phyloP scores from a whole-genome alignment of 2,888 invertebrate species.

The Diabrotica balteata region DNA sequence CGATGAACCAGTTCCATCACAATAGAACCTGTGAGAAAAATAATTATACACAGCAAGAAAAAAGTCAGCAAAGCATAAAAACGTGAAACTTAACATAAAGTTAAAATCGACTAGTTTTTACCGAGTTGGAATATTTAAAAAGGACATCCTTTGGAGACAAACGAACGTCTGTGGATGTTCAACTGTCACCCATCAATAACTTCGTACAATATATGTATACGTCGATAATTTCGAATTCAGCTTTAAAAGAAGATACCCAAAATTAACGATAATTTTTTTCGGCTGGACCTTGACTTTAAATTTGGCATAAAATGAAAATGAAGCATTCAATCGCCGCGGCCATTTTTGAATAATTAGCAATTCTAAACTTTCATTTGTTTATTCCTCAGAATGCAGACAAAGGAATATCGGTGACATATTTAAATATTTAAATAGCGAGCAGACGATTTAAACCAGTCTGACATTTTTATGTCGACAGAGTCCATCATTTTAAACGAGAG shows the following conservation, averaged over 20 bases:
- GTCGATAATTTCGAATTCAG: slow-evolving; percentile 46
- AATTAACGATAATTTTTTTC: slow-evolving; percentile 52
- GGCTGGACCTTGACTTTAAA: slow-evolving; percentile 39
- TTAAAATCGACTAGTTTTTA: slow-evolving; percentile 43
- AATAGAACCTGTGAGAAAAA: slow-evolving; percentile 40
- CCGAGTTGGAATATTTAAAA: slow-evolving; percentile 35
- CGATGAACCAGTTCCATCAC: slow-evolving; percentile 36
- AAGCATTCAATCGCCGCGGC: slow-evolving; percentile 33
- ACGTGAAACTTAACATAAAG: slow-evolving; percentile 35
- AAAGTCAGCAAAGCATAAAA: slow-evolving; percentile 33
- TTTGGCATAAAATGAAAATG: slow-evolving; percentile 41
- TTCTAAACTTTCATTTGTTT: slow-evolving; percentile 59
- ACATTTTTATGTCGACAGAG: slow-evolving; percentile 44
- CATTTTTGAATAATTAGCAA: slow-evolving; percentile 56
- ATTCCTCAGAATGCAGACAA: slow-evolving; percentile 54
- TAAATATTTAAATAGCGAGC: slow-evolving; percentile 57
- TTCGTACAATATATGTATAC: slow-evolving; percentile 45
- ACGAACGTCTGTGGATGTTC: slow-evolving; percentile 53
- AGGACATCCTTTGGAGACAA: slow-evolving; percentile 45
- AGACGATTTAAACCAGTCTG: slow-evolving; percentile 50
- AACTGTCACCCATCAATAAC: slow-evolving; percentile 60
- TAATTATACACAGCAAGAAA: slow-evolving; percentile 38
- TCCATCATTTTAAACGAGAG: slow-evolving; percentile 42
- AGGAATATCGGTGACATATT: slow-evolving; percentile 57
- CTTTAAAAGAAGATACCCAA: slow-evolving; percentile 42